phyloP scores from a whole-genome alignment of 1,140 invertebrate genomes.

The Caenorhabditis remanei region DNA sequence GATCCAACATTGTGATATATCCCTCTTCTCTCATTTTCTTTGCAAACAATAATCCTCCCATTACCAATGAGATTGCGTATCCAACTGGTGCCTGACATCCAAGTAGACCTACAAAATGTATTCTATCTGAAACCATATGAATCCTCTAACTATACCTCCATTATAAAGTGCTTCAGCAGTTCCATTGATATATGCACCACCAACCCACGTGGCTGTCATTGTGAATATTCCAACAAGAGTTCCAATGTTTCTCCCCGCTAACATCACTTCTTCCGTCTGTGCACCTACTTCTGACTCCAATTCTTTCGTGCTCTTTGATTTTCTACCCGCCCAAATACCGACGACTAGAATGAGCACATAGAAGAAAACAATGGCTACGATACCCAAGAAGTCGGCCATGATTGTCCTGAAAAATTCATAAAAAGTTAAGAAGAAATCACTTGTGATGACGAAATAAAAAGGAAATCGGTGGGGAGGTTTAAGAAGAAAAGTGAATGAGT shows the following conservation, averaged over 20 bases:
- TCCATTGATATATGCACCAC: conserved; percentile 98
- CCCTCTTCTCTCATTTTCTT: conserved; percentile 96
- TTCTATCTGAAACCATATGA: not conserved
- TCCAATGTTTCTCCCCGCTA: conserved; percentile 94
- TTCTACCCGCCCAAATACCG: conserved; percentile 93
- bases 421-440: not conserved
- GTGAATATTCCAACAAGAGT: conserved; percentile 92
- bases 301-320: conserved; percentile 82
- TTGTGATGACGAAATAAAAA: not conserved
- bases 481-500: not conserved
- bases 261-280: conserved; percentile 92
- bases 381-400: conserved; percentile 86
- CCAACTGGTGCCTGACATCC: conserved; percentile 90
- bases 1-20: conserved; percentile 98
- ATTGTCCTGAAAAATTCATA: conserved; percentile 36
- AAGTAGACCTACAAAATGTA: not conserved
- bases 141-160: conserved; percentile 84
- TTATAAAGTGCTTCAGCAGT: conserved; percentile 96
- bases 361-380: conserved; percentile 92
- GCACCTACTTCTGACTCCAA: conserved; percentile 81
- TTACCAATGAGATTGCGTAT: conserved; percentile 89
- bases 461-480: not conserved
- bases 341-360: conserved; percentile 91
- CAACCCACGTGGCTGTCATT: conserved; percentile 99
- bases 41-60: conserved; percentile 96